A percentile compares a stretch with the other conserved stretches of the same genome.
Conservation (phyloP, 2,113 vertebrate genomes). For the Nyctibius bracteatus region DNA sequence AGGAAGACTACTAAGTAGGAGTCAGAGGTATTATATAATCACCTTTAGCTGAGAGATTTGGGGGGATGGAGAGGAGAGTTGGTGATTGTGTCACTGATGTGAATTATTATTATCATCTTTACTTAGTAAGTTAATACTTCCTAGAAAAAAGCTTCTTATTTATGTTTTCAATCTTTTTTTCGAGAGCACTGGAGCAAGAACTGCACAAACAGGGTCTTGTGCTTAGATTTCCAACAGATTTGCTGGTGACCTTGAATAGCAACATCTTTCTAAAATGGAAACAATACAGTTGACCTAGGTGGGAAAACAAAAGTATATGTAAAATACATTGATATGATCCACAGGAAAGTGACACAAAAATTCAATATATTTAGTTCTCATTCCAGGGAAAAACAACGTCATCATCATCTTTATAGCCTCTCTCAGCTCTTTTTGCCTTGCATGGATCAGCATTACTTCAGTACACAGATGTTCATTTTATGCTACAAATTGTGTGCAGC, state of each 20-base stretch:
- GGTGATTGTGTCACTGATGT: neutral
- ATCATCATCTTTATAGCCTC: neutral
- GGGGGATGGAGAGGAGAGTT: neutral
- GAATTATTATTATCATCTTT: neutral
- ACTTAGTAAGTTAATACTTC: neutral
- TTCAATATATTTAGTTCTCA: neutral
- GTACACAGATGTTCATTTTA: neutral
- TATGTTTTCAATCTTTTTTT: neutral
- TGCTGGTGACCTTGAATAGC: neutral
- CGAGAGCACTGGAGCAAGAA: neutral
- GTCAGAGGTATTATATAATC: neutral
- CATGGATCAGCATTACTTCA: neutral
- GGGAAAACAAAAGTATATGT: neutral
- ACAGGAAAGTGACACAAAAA: neutral
- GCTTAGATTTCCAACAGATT: neutral
- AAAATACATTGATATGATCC: neutral
- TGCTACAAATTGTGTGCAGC: neutral
- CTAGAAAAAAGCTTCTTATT: neutral
- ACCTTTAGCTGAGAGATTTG: neutral
- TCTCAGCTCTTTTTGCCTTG: neutral
- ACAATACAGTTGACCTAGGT: neutral
- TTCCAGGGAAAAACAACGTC: neutral
- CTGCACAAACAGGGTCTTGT: neutral
- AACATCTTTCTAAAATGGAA: neutral
- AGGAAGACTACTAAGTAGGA: neutral